Conservation (phyloP, 1,140 invertebrate species). For the Branchinecta lindahli region DNA sequence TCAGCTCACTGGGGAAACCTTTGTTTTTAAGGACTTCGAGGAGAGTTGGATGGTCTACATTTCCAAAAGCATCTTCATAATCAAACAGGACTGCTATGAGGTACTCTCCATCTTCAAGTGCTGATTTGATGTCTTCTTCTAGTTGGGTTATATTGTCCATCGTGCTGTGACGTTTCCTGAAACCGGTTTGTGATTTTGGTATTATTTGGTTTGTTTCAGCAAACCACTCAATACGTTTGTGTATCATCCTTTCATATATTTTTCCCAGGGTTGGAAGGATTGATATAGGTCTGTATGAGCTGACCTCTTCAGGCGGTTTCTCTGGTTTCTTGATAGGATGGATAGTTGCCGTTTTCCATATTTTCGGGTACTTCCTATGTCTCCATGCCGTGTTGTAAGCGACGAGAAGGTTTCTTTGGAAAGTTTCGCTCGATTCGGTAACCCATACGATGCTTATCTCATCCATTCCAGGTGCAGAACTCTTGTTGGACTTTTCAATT, state of each 20-base stretch:
- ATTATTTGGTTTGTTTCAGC: neutral
- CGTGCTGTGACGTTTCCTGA: neutral
- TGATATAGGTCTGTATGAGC: constrained; percentile 1
- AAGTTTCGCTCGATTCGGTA: neutral
- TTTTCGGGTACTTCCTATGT: neutral
- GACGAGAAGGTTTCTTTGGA: neutral
- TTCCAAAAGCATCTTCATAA: neutral
- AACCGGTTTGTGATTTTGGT: neutral
- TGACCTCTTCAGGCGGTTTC: neutral
- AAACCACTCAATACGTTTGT: neutral
- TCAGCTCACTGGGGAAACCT: neutral
- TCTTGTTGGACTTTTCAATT: neutral
- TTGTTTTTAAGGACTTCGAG: neutral
- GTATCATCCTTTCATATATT: neutral
- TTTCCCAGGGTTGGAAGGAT: neutral
- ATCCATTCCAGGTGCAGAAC: neutral
- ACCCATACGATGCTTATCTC: constrained; percentile 1
- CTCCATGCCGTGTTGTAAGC: neutral
- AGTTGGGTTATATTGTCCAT: constrained; percentile 5
- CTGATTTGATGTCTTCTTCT: neutral
- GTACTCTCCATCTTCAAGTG: neutral
- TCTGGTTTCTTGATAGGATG: neutral
- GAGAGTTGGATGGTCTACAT: too few relatives aligned
- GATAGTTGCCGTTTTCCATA: neutral
- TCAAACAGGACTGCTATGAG: neutral